Evolutionary conservation across 2,888 invertebrate species (phyloP), one percentile per base, ranked within the genome.

Genomic region (Pseudeuparius sepicola): DNA sequence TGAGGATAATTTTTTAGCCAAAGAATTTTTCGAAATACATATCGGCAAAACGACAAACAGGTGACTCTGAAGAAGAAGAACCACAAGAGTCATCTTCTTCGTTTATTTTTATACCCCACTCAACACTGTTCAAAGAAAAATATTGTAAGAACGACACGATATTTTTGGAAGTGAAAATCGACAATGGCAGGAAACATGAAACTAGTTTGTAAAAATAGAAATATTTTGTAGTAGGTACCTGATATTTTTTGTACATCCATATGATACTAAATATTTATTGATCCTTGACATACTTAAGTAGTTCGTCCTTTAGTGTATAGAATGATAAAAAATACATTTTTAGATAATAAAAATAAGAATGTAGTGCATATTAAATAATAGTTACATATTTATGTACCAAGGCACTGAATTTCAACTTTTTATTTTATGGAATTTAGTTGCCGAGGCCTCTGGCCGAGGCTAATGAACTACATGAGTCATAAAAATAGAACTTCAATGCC

Each of bases 21-120:
- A 73, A 73, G 61, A 71, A 76, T 56, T 74, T 76, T 47, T 67
- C 73, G 0, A 78, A 78, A 50, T 66, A 67, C 0, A 67, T 78
- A 2, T 67, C 70, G n/a, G 70, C 70, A 2, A 69, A 69, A 41
- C 59, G 65, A 45, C 61, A 65, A 42, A 56, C 54, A 37, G 67
- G 67, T 2, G 65, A 58, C 26, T 60, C 61, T 47, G 57, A 56
- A 38, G 53, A 49, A 16, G 63, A 62, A 42, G 62, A 63, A 34
- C 61, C 62, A 1, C 60, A 61, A 46, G 63, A 64, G 45, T 62
- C 62, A 3, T 60, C 62, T 45, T 55, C 67, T 29, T 70, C 73
- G 52, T 74, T 74, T 55, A 70, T 78, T 53, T 78, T 78, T 56
- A 71, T 78, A 39, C 76, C 78, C 0, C 78, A 78, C 52, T 65